These are phyloP conservation scores for Neoarius graeffei DNA, from an alignment of 2,113 vertebrate genomes.

Conservation along the genomic window DNA sequence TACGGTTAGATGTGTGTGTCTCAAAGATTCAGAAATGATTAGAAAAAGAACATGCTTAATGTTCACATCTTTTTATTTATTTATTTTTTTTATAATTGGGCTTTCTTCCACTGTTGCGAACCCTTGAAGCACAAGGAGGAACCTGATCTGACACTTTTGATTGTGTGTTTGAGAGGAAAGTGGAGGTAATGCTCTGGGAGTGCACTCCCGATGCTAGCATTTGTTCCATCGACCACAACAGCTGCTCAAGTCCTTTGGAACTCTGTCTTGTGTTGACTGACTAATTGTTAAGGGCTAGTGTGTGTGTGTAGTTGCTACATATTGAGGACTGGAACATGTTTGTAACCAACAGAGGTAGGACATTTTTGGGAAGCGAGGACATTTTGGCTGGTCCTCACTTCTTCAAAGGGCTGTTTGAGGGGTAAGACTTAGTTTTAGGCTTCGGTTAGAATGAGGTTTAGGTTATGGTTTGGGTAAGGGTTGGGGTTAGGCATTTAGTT, in stretches of 20 bases:
- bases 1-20: neutral
- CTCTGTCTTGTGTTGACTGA: slow-evolving; percentile 60
- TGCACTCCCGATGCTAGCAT: slow-evolving; percentile 35
- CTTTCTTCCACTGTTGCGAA: neutral
- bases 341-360: too few species aligned
- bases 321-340: too few species aligned
- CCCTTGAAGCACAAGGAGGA: neutral
- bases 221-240: slow-evolving; percentile 49
- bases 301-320: neutral
- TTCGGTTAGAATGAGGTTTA: too few species aligned
- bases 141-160: slow-evolving; percentile 22
- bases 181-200: slow-evolving; percentile 44
- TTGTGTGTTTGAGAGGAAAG: slow-evolving; percentile 49
- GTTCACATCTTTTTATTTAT: neutral
- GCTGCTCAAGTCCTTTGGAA: slow-evolving; percentile 58
- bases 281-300: slow-evolving; percentile 52
- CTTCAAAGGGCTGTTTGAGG: too few species aligned
- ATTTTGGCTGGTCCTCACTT: too few species aligned
- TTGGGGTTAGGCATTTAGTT: too few species aligned
- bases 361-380: too few species aligned
- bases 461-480: too few species aligned
- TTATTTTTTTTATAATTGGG: neutral
- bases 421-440: too few species aligned
- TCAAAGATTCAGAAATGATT: neutral
- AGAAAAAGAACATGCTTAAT: neutral